Base-by-base conservation (phyloP, 2,797 vertebrate genomes). In the Galago senegalensis region DNA sequence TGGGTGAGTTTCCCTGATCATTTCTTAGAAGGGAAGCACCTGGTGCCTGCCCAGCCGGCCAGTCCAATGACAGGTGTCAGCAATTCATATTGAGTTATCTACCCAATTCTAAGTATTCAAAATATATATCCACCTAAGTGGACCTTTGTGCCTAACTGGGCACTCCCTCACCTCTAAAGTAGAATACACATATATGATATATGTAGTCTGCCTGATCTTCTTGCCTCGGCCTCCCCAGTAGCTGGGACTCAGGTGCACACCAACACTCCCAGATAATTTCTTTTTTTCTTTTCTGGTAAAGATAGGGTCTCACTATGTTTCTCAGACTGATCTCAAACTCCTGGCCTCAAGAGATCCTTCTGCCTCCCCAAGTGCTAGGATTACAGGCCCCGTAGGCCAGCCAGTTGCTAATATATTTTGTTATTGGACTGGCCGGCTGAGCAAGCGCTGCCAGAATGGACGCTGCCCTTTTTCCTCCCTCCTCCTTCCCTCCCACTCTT, bases 1-100 rank as follows among this genome's bases (percentile, higher is more conserved):
- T 23, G 17, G 34, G 58, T 29, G 12, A 0, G 3, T 40, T 63
- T 81, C 77, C 87, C 37, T 9, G 43, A 46, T 70, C 2, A 2
- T 84, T 97, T 89, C 86, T 96, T 56, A 91, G 83, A 96, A 89
- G 58, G 76, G 43, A 75, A n/a, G 77, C 43, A 79, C 14, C 63
- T 96, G 70, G 13, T 43, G 40, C 40, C 40, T 43, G 7, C 40
- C 40, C 40, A 43, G 40, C 40, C 40, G 40, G 40, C 40, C 40
- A 43, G 40, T 43, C 40, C 40, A 43, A 43, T 43, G 40, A 43
- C 40, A 43, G 40, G 40, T 43, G 40, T 43, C 40, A 43, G 40
- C 40, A 43, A 43, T 43, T 43, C 40, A 43, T 43, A 43, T 43
- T 43, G 40, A 43, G 40, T 43, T 43, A 43, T 43, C 6, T 6